phyloP scores from a whole-genome alignment of 2,797 vertebrate species.

The Lepus oiostolus region DNA sequence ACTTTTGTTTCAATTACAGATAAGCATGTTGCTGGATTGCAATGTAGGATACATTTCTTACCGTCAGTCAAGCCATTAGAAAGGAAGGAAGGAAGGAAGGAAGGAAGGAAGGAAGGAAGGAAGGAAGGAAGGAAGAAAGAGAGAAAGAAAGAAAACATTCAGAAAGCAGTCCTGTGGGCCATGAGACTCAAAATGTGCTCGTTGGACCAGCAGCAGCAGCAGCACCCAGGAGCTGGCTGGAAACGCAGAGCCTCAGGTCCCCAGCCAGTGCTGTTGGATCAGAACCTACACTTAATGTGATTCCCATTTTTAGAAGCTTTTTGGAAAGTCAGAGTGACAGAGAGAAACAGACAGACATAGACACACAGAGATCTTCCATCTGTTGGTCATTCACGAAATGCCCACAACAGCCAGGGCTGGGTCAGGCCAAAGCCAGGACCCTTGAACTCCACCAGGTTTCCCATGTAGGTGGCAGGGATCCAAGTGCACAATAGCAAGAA shows the following conservation, averaged over 20 bases:
- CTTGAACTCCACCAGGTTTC: no score
- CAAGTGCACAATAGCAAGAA: no score
- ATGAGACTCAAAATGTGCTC: neutral
- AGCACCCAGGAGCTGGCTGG: neutral
- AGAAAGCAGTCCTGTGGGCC: conserved; percentile 5
- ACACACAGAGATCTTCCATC: no score
- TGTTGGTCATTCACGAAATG: no score
- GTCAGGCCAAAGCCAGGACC: no score
- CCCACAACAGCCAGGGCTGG: no score
- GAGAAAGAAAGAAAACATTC: neutral
- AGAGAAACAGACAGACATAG: no score
- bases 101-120: neutral
- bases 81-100: neutral
- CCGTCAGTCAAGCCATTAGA: neutral
- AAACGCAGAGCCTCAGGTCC: neutral
- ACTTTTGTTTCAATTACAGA: conserved; percentile 68
- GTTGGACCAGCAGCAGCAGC: neutral
- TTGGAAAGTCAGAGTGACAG: no score
- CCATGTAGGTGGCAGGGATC: no score
- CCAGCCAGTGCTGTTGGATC: neutral
- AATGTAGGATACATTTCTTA: conserved; percentile 29
- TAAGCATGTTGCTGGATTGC: conserved; percentile 1
- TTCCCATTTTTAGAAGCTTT: neutral
- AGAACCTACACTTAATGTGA: neutral
- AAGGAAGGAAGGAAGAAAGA: no score